phyloP scores from a whole-genome alignment of 35 echinoderm and acorn worm genomes.

The Lytechinus pictus region DNA sequence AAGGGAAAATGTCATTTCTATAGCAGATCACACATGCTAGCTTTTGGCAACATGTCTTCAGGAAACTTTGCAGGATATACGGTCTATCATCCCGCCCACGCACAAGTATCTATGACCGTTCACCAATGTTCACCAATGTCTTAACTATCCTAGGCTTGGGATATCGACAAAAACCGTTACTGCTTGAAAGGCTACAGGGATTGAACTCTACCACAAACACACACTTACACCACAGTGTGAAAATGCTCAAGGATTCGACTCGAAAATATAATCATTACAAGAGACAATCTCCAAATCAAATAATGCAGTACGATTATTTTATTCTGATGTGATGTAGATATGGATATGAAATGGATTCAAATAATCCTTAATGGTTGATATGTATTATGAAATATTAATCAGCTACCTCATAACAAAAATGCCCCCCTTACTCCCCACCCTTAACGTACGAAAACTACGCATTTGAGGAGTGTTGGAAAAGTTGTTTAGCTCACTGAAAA shows the following conservation, averaged over 20 bases:
- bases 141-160: too few relatives aligned
- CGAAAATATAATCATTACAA: neutral
- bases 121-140: neutral
- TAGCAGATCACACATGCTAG: neutral
- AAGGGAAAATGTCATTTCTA: neutral
- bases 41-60: neutral
- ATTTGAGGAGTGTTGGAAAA: neutral
- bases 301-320: too few relatives aligned
- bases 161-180: neutral
- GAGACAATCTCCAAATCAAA: too few relatives aligned
- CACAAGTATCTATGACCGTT: neutral
- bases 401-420: neutral
- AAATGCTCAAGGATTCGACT: too few relatives aligned
- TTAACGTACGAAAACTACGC: neutral
- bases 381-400: neutral
- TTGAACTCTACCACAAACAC: too few relatives aligned
- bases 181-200: neutral
- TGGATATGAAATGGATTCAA: too few relatives aligned
- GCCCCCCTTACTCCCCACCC: too few relatives aligned
- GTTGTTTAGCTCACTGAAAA: neutral
- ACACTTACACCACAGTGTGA: too few relatives aligned
- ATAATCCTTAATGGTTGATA: too few relatives aligned
- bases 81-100: neutral
- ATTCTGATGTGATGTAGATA: too few relatives aligned
- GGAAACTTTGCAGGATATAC: neutral